A percentile compares a stretch with the other conserved stretches of the same genome.
These are phyloP conservation scores for Porites divaricata DNA, from an alignment of 92 coral and sea anemone species.

Conservation along the genomic window DNA sequence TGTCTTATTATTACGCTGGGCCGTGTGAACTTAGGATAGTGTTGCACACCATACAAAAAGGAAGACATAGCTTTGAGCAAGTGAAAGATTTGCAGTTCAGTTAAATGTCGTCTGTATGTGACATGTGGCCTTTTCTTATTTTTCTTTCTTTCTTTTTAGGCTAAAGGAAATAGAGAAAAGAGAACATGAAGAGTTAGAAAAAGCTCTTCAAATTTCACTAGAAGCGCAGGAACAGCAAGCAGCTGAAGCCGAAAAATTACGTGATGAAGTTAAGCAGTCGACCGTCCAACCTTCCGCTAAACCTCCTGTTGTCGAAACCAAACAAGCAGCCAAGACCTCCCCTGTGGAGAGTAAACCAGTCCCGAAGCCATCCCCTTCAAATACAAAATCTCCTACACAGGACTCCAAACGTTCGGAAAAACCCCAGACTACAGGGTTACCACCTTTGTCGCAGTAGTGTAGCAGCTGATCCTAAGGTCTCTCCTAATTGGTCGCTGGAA, in stretches of 20 bases:
- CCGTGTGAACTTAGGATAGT: too few relatives aligned
- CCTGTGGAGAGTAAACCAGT: constrained; percentile 34
- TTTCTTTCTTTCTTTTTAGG: constrained; percentile 49
- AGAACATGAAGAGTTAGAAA: constrained; percentile 86
- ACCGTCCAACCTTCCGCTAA: background rate
- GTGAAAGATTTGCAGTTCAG: background rate
- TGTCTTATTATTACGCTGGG: too few relatives aligned
- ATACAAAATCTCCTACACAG: constrained; percentile 23
- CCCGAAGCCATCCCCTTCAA: constrained; percentile 43
- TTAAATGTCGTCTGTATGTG: background rate
- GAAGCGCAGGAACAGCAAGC: constrained; percentile 46
- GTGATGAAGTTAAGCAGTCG: constrained; percentile 21
- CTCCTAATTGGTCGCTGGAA: too few relatives aligned
- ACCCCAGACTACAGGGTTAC: constrained; percentile 11
- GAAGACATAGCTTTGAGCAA: too few relatives aligned
- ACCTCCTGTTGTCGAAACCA: background rate
- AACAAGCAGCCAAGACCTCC: constrained; percentile 11
- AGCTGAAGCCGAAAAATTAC: constrained; percentile 39
- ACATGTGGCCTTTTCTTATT: background rate
- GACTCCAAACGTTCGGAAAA: constrained; percentile 18
- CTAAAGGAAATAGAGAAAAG: constrained; percentile 75
- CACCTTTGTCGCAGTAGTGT: too few relatives aligned
- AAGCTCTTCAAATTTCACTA: constrained; percentile 61
- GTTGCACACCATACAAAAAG: too few relatives aligned
- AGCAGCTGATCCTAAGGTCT: too few relatives aligned